These are phyloP conservation scores for Sebastes fasciatus DNA, from an alignment of 2,113 vertebrate species.

Conservation along the genomic window DNA sequence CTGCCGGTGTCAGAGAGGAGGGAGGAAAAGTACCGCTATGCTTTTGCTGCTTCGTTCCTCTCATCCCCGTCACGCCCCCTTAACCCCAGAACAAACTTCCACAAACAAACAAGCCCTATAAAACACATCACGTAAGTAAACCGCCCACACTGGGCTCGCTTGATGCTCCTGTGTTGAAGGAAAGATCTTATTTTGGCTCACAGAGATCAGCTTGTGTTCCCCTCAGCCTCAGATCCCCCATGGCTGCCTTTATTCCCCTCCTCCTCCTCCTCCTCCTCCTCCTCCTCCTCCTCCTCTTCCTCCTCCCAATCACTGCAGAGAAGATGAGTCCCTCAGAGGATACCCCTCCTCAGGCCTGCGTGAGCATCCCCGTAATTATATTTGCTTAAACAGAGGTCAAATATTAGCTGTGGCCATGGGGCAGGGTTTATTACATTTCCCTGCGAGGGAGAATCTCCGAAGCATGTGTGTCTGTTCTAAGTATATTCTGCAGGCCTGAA, in stretches of 20 bases:
- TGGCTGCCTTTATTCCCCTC: neutral
- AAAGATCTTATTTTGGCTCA: slow-evolving; percentile 44
- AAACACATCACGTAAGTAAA: slow-evolving; percentile 32
- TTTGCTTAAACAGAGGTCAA: slow-evolving; percentile 70
- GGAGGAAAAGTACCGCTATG: slow-evolving; percentile 47
- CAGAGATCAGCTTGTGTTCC: slow-evolving; percentile 31
- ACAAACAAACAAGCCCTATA: slow-evolving; percentile 61
- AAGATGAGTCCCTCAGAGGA: slow-evolving; percentile 47
- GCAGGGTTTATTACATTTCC: slow-evolving; percentile 55
- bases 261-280: no score
- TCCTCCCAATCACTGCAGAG: slow-evolving; percentile 18
- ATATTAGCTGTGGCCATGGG: slow-evolving; percentile 64
- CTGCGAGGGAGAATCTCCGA: slow-evolving; percentile 41
- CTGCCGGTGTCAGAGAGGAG: neutral
- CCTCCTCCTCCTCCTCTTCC: slow-evolving; percentile 1
- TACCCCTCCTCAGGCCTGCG: slow-evolving; percentile 20
- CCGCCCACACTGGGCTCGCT: slow-evolving; percentile 32
- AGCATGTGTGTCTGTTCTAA: slow-evolving; percentile 60
- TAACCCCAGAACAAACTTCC: slow-evolving; percentile 47
- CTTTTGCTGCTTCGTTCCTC: neutral
- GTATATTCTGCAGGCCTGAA: slow-evolving; percentile 59
- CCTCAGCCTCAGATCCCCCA: neutral
- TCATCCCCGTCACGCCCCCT: slow-evolving; percentile 8
- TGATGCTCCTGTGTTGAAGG: slow-evolving; percentile 45
- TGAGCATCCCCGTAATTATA: slow-evolving; percentile 60